A percentile compares a stretch with the other conserved stretches of the same genome.
These are phyloP conservation scores for Micropoecilia bifurca DNA, from an alignment of 2,797 vertebrate genomes.

Conservation along the genomic window DNA sequence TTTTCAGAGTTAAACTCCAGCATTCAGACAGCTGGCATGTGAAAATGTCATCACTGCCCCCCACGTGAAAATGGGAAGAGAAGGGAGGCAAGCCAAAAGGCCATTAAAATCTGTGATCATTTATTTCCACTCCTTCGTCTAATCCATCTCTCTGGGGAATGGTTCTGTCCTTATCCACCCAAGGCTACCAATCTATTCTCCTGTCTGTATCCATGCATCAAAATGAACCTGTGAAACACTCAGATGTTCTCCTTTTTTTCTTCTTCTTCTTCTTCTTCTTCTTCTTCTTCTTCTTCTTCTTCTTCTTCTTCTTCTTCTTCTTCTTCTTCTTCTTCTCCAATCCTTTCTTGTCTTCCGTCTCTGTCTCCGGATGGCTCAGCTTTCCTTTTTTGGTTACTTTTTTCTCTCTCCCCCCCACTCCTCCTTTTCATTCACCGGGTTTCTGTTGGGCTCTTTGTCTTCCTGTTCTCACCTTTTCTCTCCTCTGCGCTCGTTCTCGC, in stretches of 20 bases:
- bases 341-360: slow-evolving; percentile 50
- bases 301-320: slow-evolving; percentile 43
- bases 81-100: slow-evolving; percentile 81
- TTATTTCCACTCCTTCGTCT: slow-evolving; percentile 83
- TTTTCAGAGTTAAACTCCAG: slow-evolving; percentile 61
- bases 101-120: slow-evolving; percentile 87
- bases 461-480: slow-evolving; percentile 51
- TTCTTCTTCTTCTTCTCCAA: slow-evolving; percentile 46
- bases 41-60: slow-evolving; percentile 76
- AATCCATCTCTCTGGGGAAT: slow-evolving; percentile 87
- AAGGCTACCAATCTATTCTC: slow-evolving; percentile 87
- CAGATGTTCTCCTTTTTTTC: slow-evolving; percentile 69
- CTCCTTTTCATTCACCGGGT: slow-evolving; percentile 16
- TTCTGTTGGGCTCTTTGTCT: slow-evolving; percentile 54
- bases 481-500: slow-evolving; percentile 9
- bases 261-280: slow-evolving; percentile 10
- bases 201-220: slow-evolving; percentile 81
- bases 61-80: slow-evolving; percentile 67
- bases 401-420: not conserved
- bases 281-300: slow-evolving; percentile 32
- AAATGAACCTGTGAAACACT: slow-evolving; percentile 82
- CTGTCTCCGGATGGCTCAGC: slow-evolving; percentile 41
- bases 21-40: slow-evolving; percentile 65
- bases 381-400: slow-evolving; percentile 54
- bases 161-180: slow-evolving; percentile 86